A percentile compares a stretch with the other conserved stretches of the same genome.
Evolutionary conservation across 2,888 invertebrate species (phyloP).

Genomic region (Mythimna ferrago): DNA sequence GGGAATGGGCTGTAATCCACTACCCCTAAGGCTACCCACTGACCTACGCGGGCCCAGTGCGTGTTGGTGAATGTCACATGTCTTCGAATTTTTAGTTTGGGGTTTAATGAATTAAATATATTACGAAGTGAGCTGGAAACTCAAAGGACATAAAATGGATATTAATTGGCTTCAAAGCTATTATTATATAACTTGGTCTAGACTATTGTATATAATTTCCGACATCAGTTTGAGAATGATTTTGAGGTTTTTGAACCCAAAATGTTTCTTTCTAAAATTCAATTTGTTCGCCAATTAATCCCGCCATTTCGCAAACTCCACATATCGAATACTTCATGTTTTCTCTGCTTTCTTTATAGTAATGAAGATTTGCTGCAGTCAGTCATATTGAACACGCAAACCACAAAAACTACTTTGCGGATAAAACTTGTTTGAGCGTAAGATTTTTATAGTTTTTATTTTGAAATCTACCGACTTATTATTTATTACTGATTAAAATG

Average conservation of each 20-base stretch:
- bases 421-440: constrained; percentile 16
- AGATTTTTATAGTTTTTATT: not conserved
- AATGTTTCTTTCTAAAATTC: constrained; percentile 20
- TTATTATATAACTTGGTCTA: too few relatives aligned
- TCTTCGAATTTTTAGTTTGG: too few relatives aligned
- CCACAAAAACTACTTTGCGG: not conserved
- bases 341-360: constrained; percentile 25
- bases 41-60: too few relatives aligned
- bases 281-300: constrained; percentile 23
- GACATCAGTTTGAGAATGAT: not conserved
- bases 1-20: too few relatives aligned
- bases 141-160: too few relatives aligned
- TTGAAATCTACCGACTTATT: not conserved
- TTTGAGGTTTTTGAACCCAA: not conserved
- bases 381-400: constrained; percentile 39
- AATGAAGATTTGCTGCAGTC: constrained; percentile 1
- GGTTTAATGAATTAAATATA: too few relatives aligned
- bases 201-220: too few relatives aligned
- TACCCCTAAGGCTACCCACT: too few relatives aligned
- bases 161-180: too few relatives aligned
- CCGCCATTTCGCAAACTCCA: constrained; percentile 23
- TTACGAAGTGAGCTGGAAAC: too few relatives aligned
- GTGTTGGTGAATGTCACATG: too few relatives aligned
- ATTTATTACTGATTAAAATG: not conserved
- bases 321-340: constrained; percentile 9